Evolutionary conservation across 2,888 invertebrate genomes (phyloP), one percentile per base, ranked within the genome.

Genomic region (Yponomeuta sedellus): DNA sequence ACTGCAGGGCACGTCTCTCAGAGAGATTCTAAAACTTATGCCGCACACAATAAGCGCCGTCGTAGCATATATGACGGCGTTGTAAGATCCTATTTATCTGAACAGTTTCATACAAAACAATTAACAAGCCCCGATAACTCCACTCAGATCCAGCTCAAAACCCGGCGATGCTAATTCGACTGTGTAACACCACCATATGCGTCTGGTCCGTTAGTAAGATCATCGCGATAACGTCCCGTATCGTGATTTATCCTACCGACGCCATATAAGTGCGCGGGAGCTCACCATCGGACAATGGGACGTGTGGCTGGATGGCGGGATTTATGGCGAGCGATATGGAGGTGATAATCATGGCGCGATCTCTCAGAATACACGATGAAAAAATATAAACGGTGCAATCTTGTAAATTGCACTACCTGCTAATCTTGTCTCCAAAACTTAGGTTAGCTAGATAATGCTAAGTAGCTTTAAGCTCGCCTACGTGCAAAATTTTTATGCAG

Each of bases 171-270:
- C 88, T 90, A 90, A 90, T 89, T 89, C 88, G 86, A 88, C 85
- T 84, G 84, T 84, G 86, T 86, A 89, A 88, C 87, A 88, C 83
- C 81, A 74, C 77, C 77, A 81, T 84, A 79, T 79, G 79, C 77
- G 82, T 84, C 80, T 86, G 82, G 83, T 79, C 75, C 74, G 65
- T 74, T 25, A 5, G 25, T 25, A 4, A 68, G 77, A 79, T 86
- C 25, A 25, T 25, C 25, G 87, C 84, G 89, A 89, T 90, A 89
- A 88, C 88, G 88, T 83, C 82, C 78, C 78, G 81, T 78, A 34
- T 88, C 88, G 89, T 89, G 90, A 90, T 91, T 90, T 90, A 90
- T 90, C 88, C 88, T 80, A 82, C 86, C 85, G 83, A 85, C 82
- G 77, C 89, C 91, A 86, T 89, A 89, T 89, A 89, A 88, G 89